These are phyloP conservation scores for Lordiphosa collinella DNA, from an alignment of 1,140 invertebrate species.

Conservation along the genomic window DNA sequence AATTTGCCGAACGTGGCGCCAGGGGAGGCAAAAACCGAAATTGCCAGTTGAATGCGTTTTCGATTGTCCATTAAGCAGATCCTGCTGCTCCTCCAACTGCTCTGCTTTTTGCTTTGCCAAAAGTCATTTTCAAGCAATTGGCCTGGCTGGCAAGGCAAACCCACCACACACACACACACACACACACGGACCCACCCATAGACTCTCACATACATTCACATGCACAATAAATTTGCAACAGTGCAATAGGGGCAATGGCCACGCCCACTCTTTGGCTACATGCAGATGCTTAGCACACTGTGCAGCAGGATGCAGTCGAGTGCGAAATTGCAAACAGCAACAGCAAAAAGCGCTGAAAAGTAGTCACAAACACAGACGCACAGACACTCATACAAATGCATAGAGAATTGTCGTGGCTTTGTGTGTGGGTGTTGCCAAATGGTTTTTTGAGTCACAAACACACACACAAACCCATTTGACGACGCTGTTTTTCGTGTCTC, in stretches of 20 bases:
- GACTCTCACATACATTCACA: constrained; percentile 29
- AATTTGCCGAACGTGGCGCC: constrained; percentile 54
- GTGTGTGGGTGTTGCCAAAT: constrained; percentile 49
- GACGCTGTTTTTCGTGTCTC: constrained; percentile 60
- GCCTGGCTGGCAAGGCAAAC: constrained; percentile 46
- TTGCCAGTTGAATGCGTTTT: constrained; percentile 75
- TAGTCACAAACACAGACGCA: constrained; percentile 14
- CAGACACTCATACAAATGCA: constrained; percentile 7
- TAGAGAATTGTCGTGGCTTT: constrained; percentile 19
- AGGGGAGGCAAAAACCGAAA: constrained; percentile 49
- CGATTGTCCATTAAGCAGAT: constrained; percentile 73
- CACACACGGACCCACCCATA: neutral
- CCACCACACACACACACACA: constrained; percentile 6
- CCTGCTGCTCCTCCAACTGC: constrained; percentile 22
- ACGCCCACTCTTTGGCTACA: constrained; percentile 22
- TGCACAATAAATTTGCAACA: constrained; percentile 63
- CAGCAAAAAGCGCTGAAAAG: constrained; percentile 42
- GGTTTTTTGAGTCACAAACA: constrained; percentile 24
- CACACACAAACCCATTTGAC: constrained; percentile 38
- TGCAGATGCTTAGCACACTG: constrained; percentile 36
- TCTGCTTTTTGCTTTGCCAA: constrained; percentile 52
- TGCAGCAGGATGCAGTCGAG: constrained; percentile 53
- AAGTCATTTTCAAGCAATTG: constrained; percentile 77
- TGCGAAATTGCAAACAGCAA: constrained; percentile 67
- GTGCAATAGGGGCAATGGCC: constrained; percentile 43